phyloP scores from a whole-genome alignment of 2,113 vertebrate genomes.

The Pipra filicauda region DNA sequence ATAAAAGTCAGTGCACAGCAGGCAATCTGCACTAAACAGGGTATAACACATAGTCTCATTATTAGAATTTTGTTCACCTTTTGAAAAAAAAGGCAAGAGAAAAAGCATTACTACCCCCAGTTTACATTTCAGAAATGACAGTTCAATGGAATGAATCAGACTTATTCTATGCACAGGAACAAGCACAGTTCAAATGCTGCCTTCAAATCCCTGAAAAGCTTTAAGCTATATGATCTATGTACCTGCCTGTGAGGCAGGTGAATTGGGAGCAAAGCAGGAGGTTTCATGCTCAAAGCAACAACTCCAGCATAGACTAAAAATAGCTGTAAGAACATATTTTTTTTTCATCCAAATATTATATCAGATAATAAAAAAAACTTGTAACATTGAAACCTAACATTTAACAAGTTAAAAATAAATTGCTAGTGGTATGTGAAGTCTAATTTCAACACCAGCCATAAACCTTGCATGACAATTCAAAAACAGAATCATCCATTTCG shows the following conservation, averaged over 20 bases:
- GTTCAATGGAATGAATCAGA: constrained; percentile 32
- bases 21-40: constrained; percentile 51
- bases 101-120: constrained; percentile 42
- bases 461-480: background rate
- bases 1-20: constrained; percentile 44
- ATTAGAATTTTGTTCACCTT: constrained; percentile 65
- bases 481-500: background rate
- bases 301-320: background rate
- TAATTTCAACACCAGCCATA: background rate
- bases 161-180: background rate
- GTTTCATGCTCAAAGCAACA: background rate
- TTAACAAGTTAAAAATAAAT: background rate
- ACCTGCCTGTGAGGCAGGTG: background rate
- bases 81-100: background rate
- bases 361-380: background rate
- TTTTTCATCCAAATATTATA: background rate
- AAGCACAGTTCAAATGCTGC: background rate
- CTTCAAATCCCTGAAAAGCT: constrained; percentile 3
- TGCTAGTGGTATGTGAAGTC: background rate
- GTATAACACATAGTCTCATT: constrained; percentile 52
- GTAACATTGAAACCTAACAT: background rate
- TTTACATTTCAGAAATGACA: constrained; percentile 53
- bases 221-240: background rate
- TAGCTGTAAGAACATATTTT: background rate
- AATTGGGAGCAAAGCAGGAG: background rate